Percentiles rank a stretch among this genome's conserved stretches.
phyloP scores from a whole-genome alignment of 2,888 invertebrate species.

The Nemotelus pantherinus region DNA sequence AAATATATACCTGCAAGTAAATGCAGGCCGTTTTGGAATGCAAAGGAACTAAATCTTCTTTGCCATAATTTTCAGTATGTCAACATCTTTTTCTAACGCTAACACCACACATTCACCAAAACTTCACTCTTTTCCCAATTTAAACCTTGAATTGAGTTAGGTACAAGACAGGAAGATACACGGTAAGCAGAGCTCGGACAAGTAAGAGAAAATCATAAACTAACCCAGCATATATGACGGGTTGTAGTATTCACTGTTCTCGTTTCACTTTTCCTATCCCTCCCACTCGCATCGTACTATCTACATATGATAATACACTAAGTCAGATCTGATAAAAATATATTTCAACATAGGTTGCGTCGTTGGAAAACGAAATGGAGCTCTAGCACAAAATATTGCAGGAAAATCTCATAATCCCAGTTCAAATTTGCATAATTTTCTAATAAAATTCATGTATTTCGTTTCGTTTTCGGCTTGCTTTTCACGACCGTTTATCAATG shows the following conservation, averaged over 20 bases:
- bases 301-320: slow-evolving; percentile 26
- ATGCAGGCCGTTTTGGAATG: no score
- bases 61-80: no score
- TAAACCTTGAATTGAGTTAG: no score
- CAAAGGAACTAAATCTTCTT: no score
- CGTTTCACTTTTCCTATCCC: background rate
- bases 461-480: slow-evolving; percentile 34
- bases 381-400: slow-evolving; percentile 42
- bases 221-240: background rate
- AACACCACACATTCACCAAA: no score
- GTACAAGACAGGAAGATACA: background rate
- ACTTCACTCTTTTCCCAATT: no score
- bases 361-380: background rate
- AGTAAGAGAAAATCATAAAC: background rate
- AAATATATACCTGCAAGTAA: no score
- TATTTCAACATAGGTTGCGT: slow-evolving; percentile 23
- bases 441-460: slow-evolving; percentile 48
- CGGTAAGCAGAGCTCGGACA: background rate
- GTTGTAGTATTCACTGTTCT: background rate
- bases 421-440: slow-evolving; percentile 46
- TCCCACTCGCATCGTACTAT: background rate
- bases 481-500: slow-evolving; percentile 34
- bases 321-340: slow-evolving; percentile 43
- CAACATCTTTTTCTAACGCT: no score
- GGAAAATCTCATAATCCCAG: slow-evolving; percentile 46